These are phyloP conservation scores for Trogon surrucura DNA, from an alignment of 2,113 vertebrate genomes.

Conservation along the genomic window DNA sequence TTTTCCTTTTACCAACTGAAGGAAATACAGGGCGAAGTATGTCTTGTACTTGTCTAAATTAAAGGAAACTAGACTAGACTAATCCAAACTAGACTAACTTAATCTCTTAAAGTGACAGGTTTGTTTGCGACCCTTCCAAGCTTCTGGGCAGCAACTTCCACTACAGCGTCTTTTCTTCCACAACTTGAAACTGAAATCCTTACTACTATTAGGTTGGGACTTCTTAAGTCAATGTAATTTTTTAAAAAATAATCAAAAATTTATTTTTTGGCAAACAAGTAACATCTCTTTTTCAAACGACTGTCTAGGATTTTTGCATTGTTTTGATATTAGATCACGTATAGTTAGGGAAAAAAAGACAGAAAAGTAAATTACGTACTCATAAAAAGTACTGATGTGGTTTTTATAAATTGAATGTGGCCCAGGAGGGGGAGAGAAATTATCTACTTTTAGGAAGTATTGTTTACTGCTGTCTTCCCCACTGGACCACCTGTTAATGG, in stretches of 20 bases:
- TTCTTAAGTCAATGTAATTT: not conserved
- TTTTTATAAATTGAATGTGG: not conserved
- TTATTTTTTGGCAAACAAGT: not conserved
- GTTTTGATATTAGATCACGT: not conserved
- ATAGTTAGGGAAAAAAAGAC: not conserved
- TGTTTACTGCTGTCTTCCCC: constrained; percentile 2
- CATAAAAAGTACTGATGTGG: not conserved
- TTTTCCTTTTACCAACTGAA: not conserved
- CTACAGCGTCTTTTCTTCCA: not conserved
- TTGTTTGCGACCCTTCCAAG: not conserved
- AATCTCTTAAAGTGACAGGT: not conserved
- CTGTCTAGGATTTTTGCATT: not conserved
- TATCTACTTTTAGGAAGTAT: not conserved
- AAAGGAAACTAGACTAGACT: not conserved
- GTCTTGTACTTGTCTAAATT: not conserved
- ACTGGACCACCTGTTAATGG: not conserved
- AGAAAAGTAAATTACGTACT: not conserved
- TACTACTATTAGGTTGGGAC: not conserved
- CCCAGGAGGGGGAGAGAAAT: not conserved
- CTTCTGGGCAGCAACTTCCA: not conserved
- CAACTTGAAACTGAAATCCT: not conserved
- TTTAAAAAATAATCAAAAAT: not conserved
- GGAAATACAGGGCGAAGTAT: not conserved
- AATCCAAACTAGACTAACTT: not conserved
- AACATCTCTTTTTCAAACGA: not conserved